Evolutionary conservation across 64 coral and sea anemone genomes (phyloP).

Genomic region (Stichodactyla helianthus): DNA sequence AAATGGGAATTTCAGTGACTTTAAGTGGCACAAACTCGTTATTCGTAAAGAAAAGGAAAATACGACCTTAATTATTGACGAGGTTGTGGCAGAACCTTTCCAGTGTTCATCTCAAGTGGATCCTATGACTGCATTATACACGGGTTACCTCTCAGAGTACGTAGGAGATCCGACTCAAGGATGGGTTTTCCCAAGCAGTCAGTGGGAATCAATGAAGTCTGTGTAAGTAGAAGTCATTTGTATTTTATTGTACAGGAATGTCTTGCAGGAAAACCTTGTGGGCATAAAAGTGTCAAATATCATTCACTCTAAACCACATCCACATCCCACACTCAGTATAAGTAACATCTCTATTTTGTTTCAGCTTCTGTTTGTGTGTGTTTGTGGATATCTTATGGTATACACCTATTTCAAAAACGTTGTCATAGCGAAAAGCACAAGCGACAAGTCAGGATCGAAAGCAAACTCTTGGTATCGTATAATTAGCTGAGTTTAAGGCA

Average conservation of each 20-base stretch:
- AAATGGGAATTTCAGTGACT: slow-evolving; percentile 43
- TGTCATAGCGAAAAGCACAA: too few species aligned
- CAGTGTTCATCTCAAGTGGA: background rate
- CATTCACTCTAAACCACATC: too few species aligned
- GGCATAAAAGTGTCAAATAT: too few species aligned
- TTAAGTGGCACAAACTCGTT: slow-evolving; percentile 50
- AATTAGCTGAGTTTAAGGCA: too few species aligned
- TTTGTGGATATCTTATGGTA: too few species aligned
- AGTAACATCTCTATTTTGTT: too few species aligned
- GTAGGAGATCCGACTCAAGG: background rate
- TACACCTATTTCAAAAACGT: too few species aligned
- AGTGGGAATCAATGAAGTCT: background rate
- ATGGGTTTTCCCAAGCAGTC: slow-evolving; percentile 7
- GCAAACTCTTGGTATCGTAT: too few species aligned
- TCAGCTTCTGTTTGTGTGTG: too few species aligned
- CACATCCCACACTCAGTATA: too few species aligned
- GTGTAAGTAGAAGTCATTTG: background rate
- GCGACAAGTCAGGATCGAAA: too few species aligned
- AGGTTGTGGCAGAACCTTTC: background rate
- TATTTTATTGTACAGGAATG: background rate
- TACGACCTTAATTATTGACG: slow-evolving; percentile 14
- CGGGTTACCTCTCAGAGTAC: background rate
- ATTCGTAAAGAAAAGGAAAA: background rate
- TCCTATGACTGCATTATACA: background rate
- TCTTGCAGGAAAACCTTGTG: too few species aligned